Base-by-base conservation (phyloP, 2,113 vertebrate genomes). In the Lepus americanus region DNA sequence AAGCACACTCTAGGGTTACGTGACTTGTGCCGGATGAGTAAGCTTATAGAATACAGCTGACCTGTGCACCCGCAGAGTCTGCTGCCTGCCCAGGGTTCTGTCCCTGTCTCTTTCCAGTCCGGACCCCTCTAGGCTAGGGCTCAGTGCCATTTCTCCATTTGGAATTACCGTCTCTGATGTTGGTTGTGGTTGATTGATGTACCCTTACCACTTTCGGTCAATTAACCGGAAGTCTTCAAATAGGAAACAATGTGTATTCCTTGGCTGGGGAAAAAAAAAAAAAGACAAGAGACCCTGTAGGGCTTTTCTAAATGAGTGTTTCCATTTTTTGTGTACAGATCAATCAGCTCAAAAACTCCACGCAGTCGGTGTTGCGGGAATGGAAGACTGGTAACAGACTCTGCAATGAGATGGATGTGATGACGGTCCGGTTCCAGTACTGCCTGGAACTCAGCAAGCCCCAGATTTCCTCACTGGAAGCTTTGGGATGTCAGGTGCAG, bases 301-400 rank as follows among this genome's bases (percentile, higher is more conserved):
- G 55, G 36, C 80, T 20, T 76, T 95, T 90, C 87, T 89, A 39
- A 90, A 79, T 2, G 67, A 51, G 25, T 96, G 22, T 97, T 72
- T 76, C 17, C 16, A 1, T 67, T 39, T 44, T 44, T 44, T 44
- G 44, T 8, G 72, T 95, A 3, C 74, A 99, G 99, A 97, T 98
- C 59, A 61, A n/a, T 10, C 87, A 96, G 10, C 44, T 99, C 36
- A 98, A 96, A 59, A 91, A 77, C 72, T 98, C 95, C 16, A 98
- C 98, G 87, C 87, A 97, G 39, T 94, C 97, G 29, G 6, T 95
- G 19, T 88, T 98, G 89, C 98, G 97, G 78, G 94, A 98, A 33
- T 99, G 99, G 99, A 98, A 77, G 64, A 4, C 36, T 3, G 97
- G 98, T 70, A 97, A 98, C 5, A 94, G 96, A 55, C 96, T 94